Evolutionary conservation across 2,113 vertebrate species (phyloP).

Genomic region (Jacana jacana): DNA sequence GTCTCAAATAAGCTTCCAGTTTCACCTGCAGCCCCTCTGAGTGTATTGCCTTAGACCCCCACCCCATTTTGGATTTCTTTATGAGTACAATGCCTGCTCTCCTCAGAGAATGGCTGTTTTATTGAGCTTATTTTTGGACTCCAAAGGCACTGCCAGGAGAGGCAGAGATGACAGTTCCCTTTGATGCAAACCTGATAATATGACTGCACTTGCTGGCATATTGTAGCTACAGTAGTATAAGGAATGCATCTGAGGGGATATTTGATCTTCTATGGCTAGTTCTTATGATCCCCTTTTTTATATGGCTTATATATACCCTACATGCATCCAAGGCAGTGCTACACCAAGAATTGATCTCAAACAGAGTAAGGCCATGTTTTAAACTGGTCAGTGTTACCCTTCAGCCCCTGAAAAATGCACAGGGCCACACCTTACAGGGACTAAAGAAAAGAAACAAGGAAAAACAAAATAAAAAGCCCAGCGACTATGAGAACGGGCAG

Average conservation of each 20-base stretch:
- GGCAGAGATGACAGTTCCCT: neutral
- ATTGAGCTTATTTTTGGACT: neutral
- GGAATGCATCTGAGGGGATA: neutral
- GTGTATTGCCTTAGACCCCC: neutral
- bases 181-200: neutral
- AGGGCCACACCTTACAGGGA: neutral
- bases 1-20: neutral
- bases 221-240: neutral
- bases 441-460: neutral
- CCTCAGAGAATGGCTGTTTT: neutral
- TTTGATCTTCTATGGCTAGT: neutral
- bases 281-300: neutral
- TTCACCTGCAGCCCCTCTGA: neutral
- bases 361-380: neutral
- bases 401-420: neutral
- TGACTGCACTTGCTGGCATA: neutral
- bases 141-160: neutral
- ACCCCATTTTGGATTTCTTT: neutral
- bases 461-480: conserved; percentile 18
- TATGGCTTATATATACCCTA: neutral
- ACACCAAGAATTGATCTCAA: neutral
- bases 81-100: neutral
- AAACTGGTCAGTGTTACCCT: neutral
- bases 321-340: accelerated
- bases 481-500: neutral